A percentile compares a stretch with the other conserved stretches of the same genome.
These are phyloP conservation scores for Drosophila longiperda DNA, from an alignment of 2,888 invertebrate species.

Conservation along the genomic window DNA sequence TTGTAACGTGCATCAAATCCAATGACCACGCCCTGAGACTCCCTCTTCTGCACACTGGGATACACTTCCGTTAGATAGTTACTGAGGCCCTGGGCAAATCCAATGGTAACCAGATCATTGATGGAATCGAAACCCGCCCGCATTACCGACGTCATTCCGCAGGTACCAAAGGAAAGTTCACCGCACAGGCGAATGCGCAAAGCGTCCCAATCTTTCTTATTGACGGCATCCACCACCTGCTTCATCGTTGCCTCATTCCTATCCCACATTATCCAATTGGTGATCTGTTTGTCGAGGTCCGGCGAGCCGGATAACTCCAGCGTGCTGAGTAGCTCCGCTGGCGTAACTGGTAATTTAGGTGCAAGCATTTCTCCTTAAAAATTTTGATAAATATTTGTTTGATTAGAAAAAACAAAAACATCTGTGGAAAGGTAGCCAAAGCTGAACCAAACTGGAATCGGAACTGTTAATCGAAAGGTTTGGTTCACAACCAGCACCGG, in stretches of 20 bases:
- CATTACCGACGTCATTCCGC: conserved; percentile 96
- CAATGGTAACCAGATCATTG: conserved; percentile 98
- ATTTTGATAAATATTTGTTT: background rate
- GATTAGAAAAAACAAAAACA: background rate
- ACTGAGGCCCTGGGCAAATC: conserved; percentile 95
- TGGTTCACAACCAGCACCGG: background rate
- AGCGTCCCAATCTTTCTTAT: conserved; percentile 86
- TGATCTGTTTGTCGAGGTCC: conserved; percentile 88
- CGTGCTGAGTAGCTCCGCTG: conserved; percentile 46
- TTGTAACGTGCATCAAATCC: conserved; percentile 97
- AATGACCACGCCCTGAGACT: conserved; percentile 91
- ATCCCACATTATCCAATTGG: conserved; percentile 91
- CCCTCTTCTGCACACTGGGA: conserved; percentile 85
- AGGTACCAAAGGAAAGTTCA: conserved; percentile 95
- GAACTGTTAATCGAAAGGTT: background rate
- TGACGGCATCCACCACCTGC: conserved; percentile 88
- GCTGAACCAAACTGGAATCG: background rate
- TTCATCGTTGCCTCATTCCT: conserved; percentile 88
- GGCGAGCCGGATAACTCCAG: conserved; percentile 63
- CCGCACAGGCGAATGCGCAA: conserved; percentile 88
- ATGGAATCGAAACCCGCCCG: conserved; percentile 96
- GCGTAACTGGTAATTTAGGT: conserved; percentile 13
- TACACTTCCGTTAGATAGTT: conserved; percentile 89
- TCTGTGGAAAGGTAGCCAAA: background rate
- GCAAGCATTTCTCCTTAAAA: conserved; percentile 25